These are phyloP conservation scores for Hydrolagus affinis DNA, from an alignment of 2,113 vertebrate species.

Conservation along the genomic window DNA sequence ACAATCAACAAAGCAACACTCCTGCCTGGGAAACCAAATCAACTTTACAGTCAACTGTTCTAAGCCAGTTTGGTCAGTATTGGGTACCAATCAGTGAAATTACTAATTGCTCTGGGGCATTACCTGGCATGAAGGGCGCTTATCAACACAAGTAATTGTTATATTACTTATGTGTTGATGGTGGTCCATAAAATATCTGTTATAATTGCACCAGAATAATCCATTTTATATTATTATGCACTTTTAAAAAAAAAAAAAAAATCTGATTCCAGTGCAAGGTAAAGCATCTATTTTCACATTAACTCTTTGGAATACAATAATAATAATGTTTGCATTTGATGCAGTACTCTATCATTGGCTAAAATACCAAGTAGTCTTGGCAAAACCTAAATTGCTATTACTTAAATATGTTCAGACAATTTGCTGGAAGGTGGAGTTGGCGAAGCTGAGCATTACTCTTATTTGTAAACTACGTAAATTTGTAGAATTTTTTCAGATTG, in stretches of 20 bases:
- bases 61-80: constrained; percentile 79
- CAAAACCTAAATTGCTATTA: background rate
- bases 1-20: constrained; percentile 50
- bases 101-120: background rate
- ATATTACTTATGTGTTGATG: background rate
- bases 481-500: background rate
- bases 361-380: background rate
- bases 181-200: background rate
- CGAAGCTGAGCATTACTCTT: too few relatives aligned
- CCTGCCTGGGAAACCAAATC: constrained; percentile 66
- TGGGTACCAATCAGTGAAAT: background rate
- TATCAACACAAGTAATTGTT: too few relatives aligned
- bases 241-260: too few relatives aligned
- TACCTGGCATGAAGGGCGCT: background rate
- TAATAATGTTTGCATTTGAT: too few relatives aligned
- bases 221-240: background rate
- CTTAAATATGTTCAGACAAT: too few relatives aligned
- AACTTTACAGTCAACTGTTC: constrained; percentile 55
- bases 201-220: background rate
- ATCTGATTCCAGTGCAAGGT: too few relatives aligned
- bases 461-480: too few relatives aligned
- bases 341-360: too few relatives aligned
- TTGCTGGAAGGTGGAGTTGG: background rate
- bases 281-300: too few relatives aligned
- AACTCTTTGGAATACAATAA: too few relatives aligned